These are phyloP conservation scores for Choristoneura fumiferana DNA, from an alignment of 1,140 invertebrate genomes.

Conservation along the genomic window DNA sequence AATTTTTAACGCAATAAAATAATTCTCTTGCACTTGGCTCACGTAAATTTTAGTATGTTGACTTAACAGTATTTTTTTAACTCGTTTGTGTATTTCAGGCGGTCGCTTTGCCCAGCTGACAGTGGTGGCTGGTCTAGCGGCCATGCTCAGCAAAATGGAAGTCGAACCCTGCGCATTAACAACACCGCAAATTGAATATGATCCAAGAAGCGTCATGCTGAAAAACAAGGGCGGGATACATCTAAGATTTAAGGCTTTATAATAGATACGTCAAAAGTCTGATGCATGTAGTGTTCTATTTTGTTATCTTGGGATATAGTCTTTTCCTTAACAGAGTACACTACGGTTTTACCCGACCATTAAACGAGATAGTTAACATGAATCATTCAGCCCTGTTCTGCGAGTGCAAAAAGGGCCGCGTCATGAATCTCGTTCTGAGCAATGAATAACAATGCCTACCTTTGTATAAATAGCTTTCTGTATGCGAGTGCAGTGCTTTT, in stretches of 20 bases:
- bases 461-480: too few relatives aligned
- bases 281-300: background rate
- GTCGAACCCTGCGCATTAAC: slow-evolving; percentile 60
- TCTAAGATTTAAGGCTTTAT: slow-evolving; percentile 48
- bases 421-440: background rate
- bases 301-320: too few relatives aligned
- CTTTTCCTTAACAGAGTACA: background rate
- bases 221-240: slow-evolving; percentile 71
- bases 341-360: background rate
- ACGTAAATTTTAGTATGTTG: too few relatives aligned
- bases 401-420: background rate
- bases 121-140: slow-evolving; percentile 48
- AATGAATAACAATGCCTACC: background rate
- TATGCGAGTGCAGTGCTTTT: too few relatives aligned
- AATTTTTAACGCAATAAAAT: too few relatives aligned
- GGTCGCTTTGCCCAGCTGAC: slow-evolving; percentile 62
- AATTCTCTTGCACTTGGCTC: too few relatives aligned
- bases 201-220: slow-evolving; percentile 66
- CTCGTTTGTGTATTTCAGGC: slow-evolving; percentile 50
- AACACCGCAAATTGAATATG: slow-evolving; percentile 55
- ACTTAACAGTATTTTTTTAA: too few relatives aligned
- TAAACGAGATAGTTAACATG: slow-evolving; percentile 1
- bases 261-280: background rate
- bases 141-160: slow-evolving; percentile 42
- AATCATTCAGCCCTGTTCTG: background rate